phyloP scores from a whole-genome alignment of 2,888 invertebrate genomes.

The Adelphocoris suturalis region DNA sequence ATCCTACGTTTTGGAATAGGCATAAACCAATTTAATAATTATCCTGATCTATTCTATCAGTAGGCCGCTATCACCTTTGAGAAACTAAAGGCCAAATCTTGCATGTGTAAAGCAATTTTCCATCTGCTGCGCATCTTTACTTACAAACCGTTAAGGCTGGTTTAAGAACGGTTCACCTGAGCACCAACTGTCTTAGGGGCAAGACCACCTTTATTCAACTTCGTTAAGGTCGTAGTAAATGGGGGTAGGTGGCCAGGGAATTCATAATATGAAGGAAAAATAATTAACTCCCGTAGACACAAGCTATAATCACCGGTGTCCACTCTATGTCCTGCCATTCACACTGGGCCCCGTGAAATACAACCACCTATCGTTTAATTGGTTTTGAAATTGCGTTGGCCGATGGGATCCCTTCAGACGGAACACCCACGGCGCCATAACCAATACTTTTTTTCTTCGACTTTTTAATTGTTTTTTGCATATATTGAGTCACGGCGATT shows the following conservation, averaged over 20 bases:
- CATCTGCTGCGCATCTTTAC: too few species aligned
- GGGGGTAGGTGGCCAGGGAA: background rate
- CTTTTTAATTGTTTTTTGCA: slow-evolving; percentile 4
- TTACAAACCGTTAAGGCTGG: too few species aligned
- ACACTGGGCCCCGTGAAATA: background rate
- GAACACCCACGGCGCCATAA: slow-evolving; percentile 5
- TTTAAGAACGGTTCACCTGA: too few species aligned
- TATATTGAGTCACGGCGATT: slow-evolving; percentile 4
- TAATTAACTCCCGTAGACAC: background rate
- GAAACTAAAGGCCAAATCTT: too few species aligned
- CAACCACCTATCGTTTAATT: slow-evolving; percentile 5
- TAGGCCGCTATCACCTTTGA: too few species aligned
- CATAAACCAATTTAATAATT: too few species aligned
- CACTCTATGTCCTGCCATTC: slow-evolving; percentile 6
- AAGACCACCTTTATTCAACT: background rate
- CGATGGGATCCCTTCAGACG: background rate
- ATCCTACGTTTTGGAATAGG: too few species aligned
- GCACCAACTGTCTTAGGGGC: too few species aligned
- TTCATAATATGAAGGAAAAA: slow-evolving; percentile 4
- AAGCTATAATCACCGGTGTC: slow-evolving; percentile 12
- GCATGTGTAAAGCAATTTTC: too few species aligned
- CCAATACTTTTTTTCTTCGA: slow-evolving; percentile 3
- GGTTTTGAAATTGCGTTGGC: slow-evolving; percentile 36
- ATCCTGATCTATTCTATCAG: too few species aligned
- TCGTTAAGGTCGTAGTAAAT: background rate